These are phyloP conservation scores for Eupithecia exiguata DNA, from an alignment of 2,888 invertebrate genomes.

Conservation along the genomic window DNA sequence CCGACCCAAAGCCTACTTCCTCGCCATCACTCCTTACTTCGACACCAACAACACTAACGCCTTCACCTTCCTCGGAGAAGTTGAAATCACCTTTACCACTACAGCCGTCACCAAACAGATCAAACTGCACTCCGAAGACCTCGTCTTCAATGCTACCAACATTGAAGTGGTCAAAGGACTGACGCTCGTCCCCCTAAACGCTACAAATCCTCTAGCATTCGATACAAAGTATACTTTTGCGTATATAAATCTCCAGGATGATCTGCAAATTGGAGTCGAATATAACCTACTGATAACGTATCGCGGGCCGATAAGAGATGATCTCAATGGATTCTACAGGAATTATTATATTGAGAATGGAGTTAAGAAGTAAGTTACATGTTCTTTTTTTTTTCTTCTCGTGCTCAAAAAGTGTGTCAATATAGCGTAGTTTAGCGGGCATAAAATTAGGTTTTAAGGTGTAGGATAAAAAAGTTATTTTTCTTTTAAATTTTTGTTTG, in stretches of 20 bases:
- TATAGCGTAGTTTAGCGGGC: too few relatives aligned
- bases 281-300: slow-evolving; percentile 82
- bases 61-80: slow-evolving; percentile 79
- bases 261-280: slow-evolving; percentile 61
- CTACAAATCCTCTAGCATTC: slow-evolving; percentile 60
- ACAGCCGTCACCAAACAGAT: slow-evolving; percentile 60
- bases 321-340: slow-evolving; percentile 85
- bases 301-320: slow-evolving; percentile 80
- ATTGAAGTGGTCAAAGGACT: slow-evolving; percentile 56
- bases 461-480: too few relatives aligned
- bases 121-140: slow-evolving; percentile 70
- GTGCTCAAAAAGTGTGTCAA: too few relatives aligned
- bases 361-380: slow-evolving; percentile 77
- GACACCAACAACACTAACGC: slow-evolving; percentile 64
- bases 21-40: slow-evolving; percentile 81
- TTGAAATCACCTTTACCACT: slow-evolving; percentile 68
- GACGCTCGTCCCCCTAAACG: slow-evolving; percentile 48
- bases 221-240: slow-evolving; percentile 74
- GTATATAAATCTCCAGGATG: slow-evolving; percentile 69
- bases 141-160: slow-evolving; percentile 58
- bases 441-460: too few relatives aligned
- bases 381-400: too few relatives aligned
- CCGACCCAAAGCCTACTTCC: slow-evolving; percentile 79
- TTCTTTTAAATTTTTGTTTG: too few relatives aligned
- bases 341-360: slow-evolving; percentile 82